Conservation (phyloP, 2,888 invertebrate species). For the Andricus quercusramuli region DNA sequence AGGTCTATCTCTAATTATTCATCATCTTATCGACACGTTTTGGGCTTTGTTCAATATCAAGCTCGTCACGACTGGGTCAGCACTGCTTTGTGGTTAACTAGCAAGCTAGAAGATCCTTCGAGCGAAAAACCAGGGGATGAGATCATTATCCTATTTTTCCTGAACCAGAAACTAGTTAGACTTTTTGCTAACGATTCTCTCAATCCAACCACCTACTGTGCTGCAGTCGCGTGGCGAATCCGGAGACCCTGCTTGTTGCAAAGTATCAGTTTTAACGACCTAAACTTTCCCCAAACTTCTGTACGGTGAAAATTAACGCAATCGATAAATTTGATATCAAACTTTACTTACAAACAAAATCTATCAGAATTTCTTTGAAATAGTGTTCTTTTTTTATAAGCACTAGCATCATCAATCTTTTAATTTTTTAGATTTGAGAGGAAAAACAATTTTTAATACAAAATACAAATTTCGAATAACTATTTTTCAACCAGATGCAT, state of each 20-base stretch:
- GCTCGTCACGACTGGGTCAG: conserved; percentile 21
- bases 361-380: too few species aligned
- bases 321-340: not conserved
- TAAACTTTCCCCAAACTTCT: conserved; percentile 45
- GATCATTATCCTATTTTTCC: conserved; percentile 63
- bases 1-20: not conserved
- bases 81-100: conserved; percentile 55
- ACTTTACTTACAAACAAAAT: too few species aligned
- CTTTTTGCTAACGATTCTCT: conserved; percentile 71
- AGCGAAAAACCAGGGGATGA: conserved; percentile 42
- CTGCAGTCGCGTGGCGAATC: conserved; percentile 64
- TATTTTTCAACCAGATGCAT: too few species aligned
- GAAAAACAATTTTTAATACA: too few species aligned
- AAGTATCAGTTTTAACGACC: conserved; percentile 70
- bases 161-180: conserved; percentile 62
- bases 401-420: too few species aligned
- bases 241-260: conserved; percentile 48
- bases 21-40: conserved; percentile 1
- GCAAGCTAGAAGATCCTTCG: conserved; percentile 58
- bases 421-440: too few species aligned
- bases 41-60: conserved; percentile 26
- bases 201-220: conserved; percentile 69
- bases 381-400: too few species aligned
- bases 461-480: too few species aligned
- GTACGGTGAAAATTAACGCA: not conserved